Conservation (phyloP, 2,888 invertebrate species). For the Pardosa pseudoannulata region DNA sequence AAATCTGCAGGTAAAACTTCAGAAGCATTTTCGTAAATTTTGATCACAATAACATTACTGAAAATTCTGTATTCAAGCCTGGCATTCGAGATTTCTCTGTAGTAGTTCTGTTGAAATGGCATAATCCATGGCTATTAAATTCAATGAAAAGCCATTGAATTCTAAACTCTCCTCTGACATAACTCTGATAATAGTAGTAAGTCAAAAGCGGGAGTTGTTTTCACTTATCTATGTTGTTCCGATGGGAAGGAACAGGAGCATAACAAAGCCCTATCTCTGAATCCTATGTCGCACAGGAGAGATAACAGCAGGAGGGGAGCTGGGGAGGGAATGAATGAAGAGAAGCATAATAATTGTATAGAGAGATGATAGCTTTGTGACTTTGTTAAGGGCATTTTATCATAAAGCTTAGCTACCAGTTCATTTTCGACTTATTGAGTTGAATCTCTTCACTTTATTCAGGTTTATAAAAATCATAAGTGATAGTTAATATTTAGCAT, state of each 20-base stretch:
- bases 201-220: slow-evolving; percentile 49
- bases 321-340: slow-evolving; percentile 45
- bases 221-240: slow-evolving; percentile 61
- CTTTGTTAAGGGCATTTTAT: slow-evolving; percentile 28
- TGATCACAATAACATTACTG: too few relatives aligned
- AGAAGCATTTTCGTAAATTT: too few relatives aligned
- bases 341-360: slow-evolving; percentile 60
- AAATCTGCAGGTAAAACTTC: too few relatives aligned
- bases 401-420: too few relatives aligned
- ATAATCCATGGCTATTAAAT: slow-evolving; percentile 55
- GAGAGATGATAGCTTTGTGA: slow-evolving; percentile 58
- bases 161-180: slow-evolving; percentile 37
- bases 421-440: too few relatives aligned
- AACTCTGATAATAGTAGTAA: slow-evolving; percentile 34
- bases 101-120: slow-evolving; percentile 6
- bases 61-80: neutral
- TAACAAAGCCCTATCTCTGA: slow-evolving; percentile 64
- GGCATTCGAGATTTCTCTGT: neutral
- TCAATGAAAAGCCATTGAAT: slow-evolving; percentile 66
- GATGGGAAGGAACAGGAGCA: slow-evolving; percentile 49
- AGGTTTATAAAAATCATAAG: too few relatives aligned
- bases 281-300: slow-evolving; percentile 48
- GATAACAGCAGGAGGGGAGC: slow-evolving; percentile 43
- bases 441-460: too few relatives aligned
- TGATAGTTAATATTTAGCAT: too few relatives aligned